phyloP scores from a whole-genome alignment of 2,113 vertebrate genomes.

The Leucosticte australis region DNA sequence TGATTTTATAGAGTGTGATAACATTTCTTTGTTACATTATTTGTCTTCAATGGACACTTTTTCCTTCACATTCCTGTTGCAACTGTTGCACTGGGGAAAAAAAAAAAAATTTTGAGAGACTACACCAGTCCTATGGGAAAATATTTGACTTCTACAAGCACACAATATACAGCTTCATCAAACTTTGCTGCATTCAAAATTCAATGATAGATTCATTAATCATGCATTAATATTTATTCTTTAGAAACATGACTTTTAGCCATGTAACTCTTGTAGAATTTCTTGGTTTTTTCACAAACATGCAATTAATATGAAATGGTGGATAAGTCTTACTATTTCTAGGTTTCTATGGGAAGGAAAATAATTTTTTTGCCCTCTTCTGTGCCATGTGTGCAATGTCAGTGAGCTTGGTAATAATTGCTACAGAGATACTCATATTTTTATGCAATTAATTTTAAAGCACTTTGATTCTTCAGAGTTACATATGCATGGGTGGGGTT shows the following conservation, averaged over 20 bases:
- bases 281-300: not conserved
- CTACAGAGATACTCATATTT: not conserved
- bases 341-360: not conserved
- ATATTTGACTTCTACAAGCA: not conserved
- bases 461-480: not conserved
- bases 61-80: not conserved
- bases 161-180: not conserved
- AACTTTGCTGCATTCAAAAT: not conserved
- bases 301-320: not conserved
- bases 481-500: not conserved
- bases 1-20: not conserved
- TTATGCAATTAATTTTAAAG: not conserved
- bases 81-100: not conserved
- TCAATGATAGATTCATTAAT: not conserved
- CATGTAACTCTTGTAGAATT: not conserved
- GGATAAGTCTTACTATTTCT: not conserved
- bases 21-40: not conserved
- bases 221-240: not conserved
- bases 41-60: not conserved
- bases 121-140: not conserved
- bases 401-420: not conserved
- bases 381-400: not conserved
- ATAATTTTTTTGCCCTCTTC: not conserved
- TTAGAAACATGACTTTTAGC: not conserved
- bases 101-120: not conserved